Conservation (phyloP, 2,888 invertebrate species). For the Amphipoea oculea region DNA sequence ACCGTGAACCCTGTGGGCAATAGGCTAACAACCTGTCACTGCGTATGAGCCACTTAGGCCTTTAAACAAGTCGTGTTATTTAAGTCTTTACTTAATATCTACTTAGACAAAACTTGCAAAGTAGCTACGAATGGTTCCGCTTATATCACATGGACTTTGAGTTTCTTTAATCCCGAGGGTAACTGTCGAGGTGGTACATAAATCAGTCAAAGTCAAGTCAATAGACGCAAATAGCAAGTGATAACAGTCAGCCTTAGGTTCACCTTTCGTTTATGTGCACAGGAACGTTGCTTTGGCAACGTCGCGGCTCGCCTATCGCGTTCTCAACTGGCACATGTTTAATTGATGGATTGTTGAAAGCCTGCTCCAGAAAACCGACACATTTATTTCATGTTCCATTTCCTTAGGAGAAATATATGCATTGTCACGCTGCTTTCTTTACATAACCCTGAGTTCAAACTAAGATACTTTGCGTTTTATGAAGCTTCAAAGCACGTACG, state of each 20-base stretch:
- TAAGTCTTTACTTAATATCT: slow-evolving; percentile 10
- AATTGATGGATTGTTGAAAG: slow-evolving; percentile 68
- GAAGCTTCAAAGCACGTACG: slow-evolving; percentile 31
- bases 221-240: slow-evolving; percentile 29
- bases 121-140: neutral
- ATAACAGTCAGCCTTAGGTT: slow-evolving; percentile 30
- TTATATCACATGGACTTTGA: neutral
- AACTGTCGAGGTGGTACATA: neutral
- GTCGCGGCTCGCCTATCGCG: slow-evolving; percentile 14
- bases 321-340: slow-evolving; percentile 50
- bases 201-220: slow-evolving; percentile 19
- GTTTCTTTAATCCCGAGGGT: neutral
- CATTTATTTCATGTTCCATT: slow-evolving; percentile 35
- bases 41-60: slow-evolving; percentile 24
- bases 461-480: slow-evolving; percentile 19
- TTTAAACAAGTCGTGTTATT: slow-evolving; percentile 25
- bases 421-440: slow-evolving; percentile 40
- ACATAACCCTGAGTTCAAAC: slow-evolving; percentile 2
- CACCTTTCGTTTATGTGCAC: slow-evolving; percentile 22
- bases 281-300: slow-evolving; percentile 45
- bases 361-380: slow-evolving; percentile 64
- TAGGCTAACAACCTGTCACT: slow-evolving; percentile 41
- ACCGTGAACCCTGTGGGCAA: slow-evolving; percentile 30
- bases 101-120: slow-evolving; percentile 9
- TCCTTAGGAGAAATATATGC: slow-evolving; percentile 29